Evolutionary conservation across 1,140 invertebrate species (phyloP), one percentile per base, ranked within the genome.

Genomic region (Neelides sp.): DNA sequence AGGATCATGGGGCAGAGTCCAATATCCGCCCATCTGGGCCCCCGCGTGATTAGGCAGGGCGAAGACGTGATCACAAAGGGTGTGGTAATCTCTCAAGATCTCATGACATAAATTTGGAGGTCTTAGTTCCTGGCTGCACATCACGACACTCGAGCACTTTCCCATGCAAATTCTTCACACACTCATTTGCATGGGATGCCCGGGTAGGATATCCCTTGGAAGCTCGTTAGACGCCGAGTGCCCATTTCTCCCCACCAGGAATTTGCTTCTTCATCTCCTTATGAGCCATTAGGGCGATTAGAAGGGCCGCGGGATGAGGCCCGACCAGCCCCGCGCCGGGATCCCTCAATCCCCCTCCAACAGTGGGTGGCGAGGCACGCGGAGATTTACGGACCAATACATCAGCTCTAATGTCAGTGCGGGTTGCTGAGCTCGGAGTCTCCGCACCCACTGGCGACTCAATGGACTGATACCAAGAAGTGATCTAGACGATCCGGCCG

Each of bases 151-250:
- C 47, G 34, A 61, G 55, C 54, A 61, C 55, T 61, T 57, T 61
- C 57, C 59, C 59, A 61, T 61, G 59, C 59, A 61, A 61, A 61
- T 61, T 61, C 53, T 54, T 30, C 55, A 55, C 59, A 57, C 44
- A 56, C 52, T 59, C 47, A 59, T 59, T 59, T 59, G 58, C 58
- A 59, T 59, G 53, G 53, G 48, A 41, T 52, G 54, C 58, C 36
- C 19, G 7, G 27, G 35, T 55, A 32, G 7, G n/a, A 32, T 8
- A 7, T 32, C n/a, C 7, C 28, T 32, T 32, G 28, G 28, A 54
- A 54, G 50, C 44, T 54, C 52, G 47, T 54, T 54, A 54, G 30
- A 22, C n/a, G 40, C 15, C 36, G 35, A 39, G 23, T 48, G 47
- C 47, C 47, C 35, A 39, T 48, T 48, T 15, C 23, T 48, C 37